Conservation (phyloP, 2,113 vertebrate genomes). For the Pangasianodon gigas region DNA sequence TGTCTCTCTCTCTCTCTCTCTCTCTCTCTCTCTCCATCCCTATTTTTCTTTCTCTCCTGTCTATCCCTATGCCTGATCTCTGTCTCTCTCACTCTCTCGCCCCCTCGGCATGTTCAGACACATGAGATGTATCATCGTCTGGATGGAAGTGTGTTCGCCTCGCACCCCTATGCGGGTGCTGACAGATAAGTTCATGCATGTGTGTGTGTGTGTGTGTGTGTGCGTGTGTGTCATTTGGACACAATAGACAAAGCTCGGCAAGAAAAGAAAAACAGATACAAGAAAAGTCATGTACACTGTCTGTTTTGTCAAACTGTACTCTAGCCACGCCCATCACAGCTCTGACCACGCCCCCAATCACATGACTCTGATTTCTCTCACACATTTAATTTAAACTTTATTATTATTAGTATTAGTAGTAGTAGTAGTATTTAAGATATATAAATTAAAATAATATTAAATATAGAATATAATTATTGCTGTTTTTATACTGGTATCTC, state of each 20-base stretch:
- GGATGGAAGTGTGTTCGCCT: not conserved
- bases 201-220: constrained; percentile 24
- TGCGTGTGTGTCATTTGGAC: not conserved
- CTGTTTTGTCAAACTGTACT: not conserved
- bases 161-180: not conserved
- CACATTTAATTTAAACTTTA: not conserved
- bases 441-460: not conserved
- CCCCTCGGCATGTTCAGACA: not conserved
- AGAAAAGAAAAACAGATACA: not conserved
- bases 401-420: not conserved
- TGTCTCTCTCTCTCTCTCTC: no score
- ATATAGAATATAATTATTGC: not conserved
- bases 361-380: not conserved
- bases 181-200: constrained; percentile 15
- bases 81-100: constrained; percentile 14
- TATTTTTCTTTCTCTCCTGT: no score
- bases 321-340: not conserved
- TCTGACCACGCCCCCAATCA: not conserved
- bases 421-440: not conserved
- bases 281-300: not conserved
- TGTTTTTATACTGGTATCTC: no score
- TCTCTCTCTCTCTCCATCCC: no score
- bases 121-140: constrained; percentile 13
- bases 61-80: not conserved
- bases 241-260: not conserved